Conservation (phyloP, 2,113 vertebrate species). For the Jacana jacana region DNA sequence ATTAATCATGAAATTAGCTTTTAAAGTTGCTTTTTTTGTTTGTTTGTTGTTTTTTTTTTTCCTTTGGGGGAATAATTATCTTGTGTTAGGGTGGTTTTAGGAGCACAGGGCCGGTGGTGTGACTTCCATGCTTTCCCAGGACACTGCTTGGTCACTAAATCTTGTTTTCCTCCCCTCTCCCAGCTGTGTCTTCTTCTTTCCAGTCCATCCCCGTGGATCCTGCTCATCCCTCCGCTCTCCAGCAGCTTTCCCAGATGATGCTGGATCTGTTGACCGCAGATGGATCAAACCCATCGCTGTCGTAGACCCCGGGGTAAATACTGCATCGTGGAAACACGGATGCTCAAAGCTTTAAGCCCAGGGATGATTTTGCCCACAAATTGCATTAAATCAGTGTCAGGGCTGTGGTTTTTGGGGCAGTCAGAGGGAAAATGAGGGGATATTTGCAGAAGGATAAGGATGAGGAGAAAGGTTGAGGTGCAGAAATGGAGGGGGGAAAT, state of each 20-base stretch:
- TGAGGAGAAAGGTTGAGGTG: background rate
- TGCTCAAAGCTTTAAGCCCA: background rate
- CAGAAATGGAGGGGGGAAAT: background rate
- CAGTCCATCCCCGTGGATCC: fast-evolving
- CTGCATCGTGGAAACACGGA: fast-evolving
- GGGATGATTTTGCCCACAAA: background rate
- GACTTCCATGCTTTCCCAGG: background rate
- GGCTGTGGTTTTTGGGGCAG: background rate
- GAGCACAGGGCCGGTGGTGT: fast-evolving
- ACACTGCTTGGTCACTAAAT: background rate
- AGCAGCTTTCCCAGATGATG: background rate
- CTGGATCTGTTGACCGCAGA: background rate
- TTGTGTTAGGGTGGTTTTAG: fast-evolving
- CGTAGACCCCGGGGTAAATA: fast-evolving
- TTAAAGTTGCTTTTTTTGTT: background rate
- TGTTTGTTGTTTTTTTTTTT: too few species aligned
- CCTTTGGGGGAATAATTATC: background rate
- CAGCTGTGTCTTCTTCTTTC: background rate
- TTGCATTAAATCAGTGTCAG: background rate
- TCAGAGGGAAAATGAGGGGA: background rate
- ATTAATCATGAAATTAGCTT: background rate
- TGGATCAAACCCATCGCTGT: fast-evolving
- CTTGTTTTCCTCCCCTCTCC: background rate
- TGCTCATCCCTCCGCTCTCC: background rate
- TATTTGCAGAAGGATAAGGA: background rate